Percentiles rank a stretch among this genome's conserved stretches.
phyloP scores from a whole-genome alignment of 2,797 vertebrate species.

The Aselliscus stoliczkanus region DNA sequence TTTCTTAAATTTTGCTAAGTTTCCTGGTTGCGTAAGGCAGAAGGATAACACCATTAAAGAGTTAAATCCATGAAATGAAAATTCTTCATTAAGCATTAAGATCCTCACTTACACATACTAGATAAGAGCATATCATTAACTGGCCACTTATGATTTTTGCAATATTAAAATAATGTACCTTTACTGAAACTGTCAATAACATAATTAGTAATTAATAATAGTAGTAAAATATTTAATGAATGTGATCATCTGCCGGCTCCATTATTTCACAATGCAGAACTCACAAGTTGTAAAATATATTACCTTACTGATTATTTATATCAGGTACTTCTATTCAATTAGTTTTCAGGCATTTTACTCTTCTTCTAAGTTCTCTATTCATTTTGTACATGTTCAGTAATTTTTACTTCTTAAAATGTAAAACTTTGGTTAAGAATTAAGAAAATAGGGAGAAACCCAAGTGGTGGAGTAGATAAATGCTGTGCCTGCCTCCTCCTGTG shows the following conservation, averaged over 20 bases:
- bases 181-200: not conserved
- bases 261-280: not conserved
- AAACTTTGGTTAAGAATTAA: not conserved
- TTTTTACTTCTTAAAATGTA: not conserved
- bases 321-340: not conserved
- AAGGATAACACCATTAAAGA: not conserved
- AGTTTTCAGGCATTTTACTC: not conserved
- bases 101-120: not conserved
- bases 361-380: not conserved
- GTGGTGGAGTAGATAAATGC: too few species aligned
- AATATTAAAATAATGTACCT: not conserved
- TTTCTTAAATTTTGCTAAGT: not conserved
- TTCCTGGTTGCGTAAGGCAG: not conserved
- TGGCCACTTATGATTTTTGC: not conserved
- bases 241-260: not conserved
- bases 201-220: not conserved
- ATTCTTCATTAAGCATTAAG: not conserved
- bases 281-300: not conserved
- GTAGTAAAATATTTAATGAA: not conserved
- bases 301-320: not conserved
- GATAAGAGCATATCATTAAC: not conserved
- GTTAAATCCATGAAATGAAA: not conserved
- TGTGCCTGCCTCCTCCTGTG: too few species aligned
- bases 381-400: not conserved
- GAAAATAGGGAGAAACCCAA: too few species aligned